Conservation (phyloP, 2,797 vertebrate genomes). For the Coccyzus lansbergi region DNA sequence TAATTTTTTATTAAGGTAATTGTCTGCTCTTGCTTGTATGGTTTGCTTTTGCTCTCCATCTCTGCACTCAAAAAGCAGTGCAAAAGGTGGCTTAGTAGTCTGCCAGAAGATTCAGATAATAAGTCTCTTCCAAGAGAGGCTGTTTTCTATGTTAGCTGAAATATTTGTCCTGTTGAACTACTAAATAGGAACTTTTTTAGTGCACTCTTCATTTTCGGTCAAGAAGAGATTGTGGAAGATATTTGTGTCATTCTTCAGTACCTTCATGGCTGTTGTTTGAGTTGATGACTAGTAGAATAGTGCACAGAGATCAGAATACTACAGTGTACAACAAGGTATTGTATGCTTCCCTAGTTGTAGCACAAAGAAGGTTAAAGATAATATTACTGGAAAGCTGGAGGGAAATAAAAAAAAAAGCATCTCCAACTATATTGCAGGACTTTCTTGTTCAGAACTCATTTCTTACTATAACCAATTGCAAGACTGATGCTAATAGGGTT, state of each 20-base stretch:
- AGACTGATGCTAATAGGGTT: neutral
- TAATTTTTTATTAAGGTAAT: neutral
- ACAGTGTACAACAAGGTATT: rapidly evolving
- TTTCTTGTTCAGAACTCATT: neutral
- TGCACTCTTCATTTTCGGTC: neutral
- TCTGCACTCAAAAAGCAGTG: neutral
- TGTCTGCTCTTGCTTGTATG: rapidly evolving
- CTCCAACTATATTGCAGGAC: neutral
- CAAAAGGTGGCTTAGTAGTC: neutral
- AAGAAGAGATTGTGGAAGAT: neutral
- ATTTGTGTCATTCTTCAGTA: neutral
- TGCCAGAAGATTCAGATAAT: neutral
- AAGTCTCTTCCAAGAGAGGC: neutral
- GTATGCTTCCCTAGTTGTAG: neutral
- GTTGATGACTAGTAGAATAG: neutral
- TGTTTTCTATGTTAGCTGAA: neutral
- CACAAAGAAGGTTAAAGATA: neutral
- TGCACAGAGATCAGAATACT: neutral
- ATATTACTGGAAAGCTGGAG: neutral
- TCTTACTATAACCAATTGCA: neutral
- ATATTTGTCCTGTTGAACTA: neutral
- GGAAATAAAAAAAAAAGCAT: neutral
- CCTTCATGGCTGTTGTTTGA: rapidly evolving
- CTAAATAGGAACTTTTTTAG: neutral
- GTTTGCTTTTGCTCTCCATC: neutral